Percentiles rank a stretch among this genome's conserved stretches.
Evolutionary conservation across 2,113 vertebrate species (phyloP).

Genomic region (Protobothrops mucrosquamatus): DNA sequence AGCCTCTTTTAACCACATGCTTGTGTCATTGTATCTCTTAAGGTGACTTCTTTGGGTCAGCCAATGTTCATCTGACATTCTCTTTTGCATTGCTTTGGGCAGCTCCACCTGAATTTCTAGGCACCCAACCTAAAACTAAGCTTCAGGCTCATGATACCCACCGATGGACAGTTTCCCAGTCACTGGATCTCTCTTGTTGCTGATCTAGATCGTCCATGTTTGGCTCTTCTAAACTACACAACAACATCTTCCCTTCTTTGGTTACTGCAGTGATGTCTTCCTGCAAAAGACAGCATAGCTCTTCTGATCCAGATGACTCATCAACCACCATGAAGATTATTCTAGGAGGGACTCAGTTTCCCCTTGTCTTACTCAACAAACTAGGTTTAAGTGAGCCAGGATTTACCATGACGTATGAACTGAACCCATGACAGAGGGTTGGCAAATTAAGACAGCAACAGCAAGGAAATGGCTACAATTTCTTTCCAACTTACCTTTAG

Average conservation of each 20-base stretch:
- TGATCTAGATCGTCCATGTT: slow-evolving; percentile 66
- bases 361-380: not conserved
- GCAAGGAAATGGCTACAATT: not conserved
- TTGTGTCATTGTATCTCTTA: not conserved
- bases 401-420: not conserved
- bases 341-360: not conserved
- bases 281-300: slow-evolving; percentile 62
- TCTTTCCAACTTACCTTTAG: slow-evolving; percentile 80
- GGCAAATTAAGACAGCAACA: not conserved
- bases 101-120: not conserved
- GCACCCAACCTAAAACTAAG: not conserved
- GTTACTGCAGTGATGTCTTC: slow-evolving; percentile 87
- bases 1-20: not conserved
- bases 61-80: not conserved
- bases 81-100: not conserved
- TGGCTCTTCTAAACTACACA: slow-evolving; percentile 82
- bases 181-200: slow-evolving; percentile 75
- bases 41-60: not conserved
- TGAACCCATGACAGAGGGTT: not conserved
- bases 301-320: not conserved
- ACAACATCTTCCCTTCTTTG: slow-evolving; percentile 85
- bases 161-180: slow-evolving; percentile 94
- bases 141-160: slow-evolving; percentile 46
- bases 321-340: not conserved
- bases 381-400: not conserved